Evolutionary conservation across 2,888 invertebrate species (phyloP), one percentile per base, ranked within the genome.

Genomic region (Parnassius apollo): DNA sequence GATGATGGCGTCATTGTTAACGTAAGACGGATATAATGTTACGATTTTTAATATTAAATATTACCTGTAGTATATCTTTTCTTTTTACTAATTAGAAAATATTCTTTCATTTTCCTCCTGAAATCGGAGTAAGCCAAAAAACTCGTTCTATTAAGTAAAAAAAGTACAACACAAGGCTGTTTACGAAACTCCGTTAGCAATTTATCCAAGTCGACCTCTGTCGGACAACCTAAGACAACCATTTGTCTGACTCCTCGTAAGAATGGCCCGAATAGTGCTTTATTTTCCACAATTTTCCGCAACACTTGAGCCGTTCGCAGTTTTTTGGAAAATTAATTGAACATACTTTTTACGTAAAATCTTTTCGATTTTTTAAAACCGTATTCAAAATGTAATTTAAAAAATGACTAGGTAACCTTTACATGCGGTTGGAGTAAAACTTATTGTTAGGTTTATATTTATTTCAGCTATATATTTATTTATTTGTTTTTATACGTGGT

Each of bases 201-300:
- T 63, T 59, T 63, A 59, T 63, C 59, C 55, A 59, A 59, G 63
- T 59, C 63, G 59, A 46, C 63, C 59, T 59, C 55, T 59, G 63
- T 59, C 63, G 50, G 59, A 57, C 42, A 51, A 11, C 51, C 56
- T 46, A 56, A 63, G 59, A 59, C 60, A 60, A 60, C 60, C 60
- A 64, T 61, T 57, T 60, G 60, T 64, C 45, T 53, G 57, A 57
- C 59, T 35, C 44, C 49, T 49, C 54, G 59, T 45, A 18, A 55
- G 46, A 44, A 51, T 52, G 51, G 45, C 46, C 45, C 45, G 35
- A 42, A 59, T 18, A 59, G 51, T 56, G 46, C 50, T 63, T 56
- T 51, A 56, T 63, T 59, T 55, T 13, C 46, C 22, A 49, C 55
- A 42, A 12, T 46, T 42, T 51, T 50, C 46, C 56, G 18, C 46